Percentiles rank a stretch among this genome's conserved stretches.
Evolutionary conservation across 2,113 vertebrate genomes (phyloP).

Genomic region (Miniopterus natalensis): DNA sequence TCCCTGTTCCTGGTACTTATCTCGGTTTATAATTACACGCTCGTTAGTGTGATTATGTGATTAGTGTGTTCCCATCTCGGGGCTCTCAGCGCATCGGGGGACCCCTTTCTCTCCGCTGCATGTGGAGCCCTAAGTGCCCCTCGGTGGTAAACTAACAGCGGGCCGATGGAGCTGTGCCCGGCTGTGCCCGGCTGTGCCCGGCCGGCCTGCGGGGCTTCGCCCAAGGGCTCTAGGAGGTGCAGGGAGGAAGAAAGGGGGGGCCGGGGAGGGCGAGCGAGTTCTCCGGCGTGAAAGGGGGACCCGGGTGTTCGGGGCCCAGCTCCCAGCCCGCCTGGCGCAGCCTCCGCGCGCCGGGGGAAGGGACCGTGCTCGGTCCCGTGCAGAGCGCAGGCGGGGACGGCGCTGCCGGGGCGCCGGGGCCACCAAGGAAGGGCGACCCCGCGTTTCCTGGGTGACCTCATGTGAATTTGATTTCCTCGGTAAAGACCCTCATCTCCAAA

Average conservation of each 20-base stretch:
- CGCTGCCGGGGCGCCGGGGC: too few relatives aligned
- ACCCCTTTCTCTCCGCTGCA: background rate
- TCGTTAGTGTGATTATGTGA: slow-evolving; percentile 29
- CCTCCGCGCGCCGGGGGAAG: too few relatives aligned
- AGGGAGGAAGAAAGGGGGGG: background rate
- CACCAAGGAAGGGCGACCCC: too few relatives aligned
- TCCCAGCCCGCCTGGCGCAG: fast-evolving
- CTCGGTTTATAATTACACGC: slow-evolving; percentile 55
- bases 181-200: fast-evolving
- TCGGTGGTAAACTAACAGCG: background rate
- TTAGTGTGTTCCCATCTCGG: slow-evolving; percentile 13
- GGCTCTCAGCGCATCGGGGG: background rate
- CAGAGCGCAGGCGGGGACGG: too few relatives aligned
- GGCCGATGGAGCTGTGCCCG: fast-evolving
- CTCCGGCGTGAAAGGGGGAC: fast-evolving
- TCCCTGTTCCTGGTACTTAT: background rate
- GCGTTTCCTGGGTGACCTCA: background rate
- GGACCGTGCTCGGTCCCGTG: too few relatives aligned
- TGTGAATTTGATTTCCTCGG: background rate
- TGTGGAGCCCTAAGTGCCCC: background rate
- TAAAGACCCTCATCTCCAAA: background rate
- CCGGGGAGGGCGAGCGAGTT: fast-evolving
- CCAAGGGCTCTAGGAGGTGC: fast-evolving
- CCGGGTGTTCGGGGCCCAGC: background rate
- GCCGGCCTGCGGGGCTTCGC: background rate